Base-by-base conservation (phyloP, 2,113 vertebrate species). In the Brachionichthys hirsutus region DNA sequence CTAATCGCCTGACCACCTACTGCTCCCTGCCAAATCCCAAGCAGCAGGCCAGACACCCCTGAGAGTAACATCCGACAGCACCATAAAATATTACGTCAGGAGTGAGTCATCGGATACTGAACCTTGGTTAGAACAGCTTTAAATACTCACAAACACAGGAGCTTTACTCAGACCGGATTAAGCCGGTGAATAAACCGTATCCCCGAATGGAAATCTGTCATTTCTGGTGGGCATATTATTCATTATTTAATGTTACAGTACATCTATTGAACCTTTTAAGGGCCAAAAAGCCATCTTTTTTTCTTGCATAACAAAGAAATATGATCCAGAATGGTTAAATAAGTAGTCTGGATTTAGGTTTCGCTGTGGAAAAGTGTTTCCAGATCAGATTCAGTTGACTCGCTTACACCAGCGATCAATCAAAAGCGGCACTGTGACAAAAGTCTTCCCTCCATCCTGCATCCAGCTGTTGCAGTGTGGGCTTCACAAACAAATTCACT, bases 1-100 rank as follows among this genome's bases (percentile, higher is more conserved):
- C 86, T 88, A 88, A 90, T 88, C 75, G 81, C 73, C 71, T 73
- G 81, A 82, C 82, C 82, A 74, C 87, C 83, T 81, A 78, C 69
- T 19, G 66, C 67, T 80, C 84, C 47, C 40, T 78, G 83, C 76
- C 84, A 85, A 88, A 81, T 78, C 78, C 80, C 42, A 43, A 75
- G 72, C 65, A 79, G 74, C 64, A 80, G 70, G 55, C 77, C 77
- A 75, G 79, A 76, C 69, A 77, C 71, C 62, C 76, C 60, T 67
- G 67, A 81, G 82, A 79, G 77, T 65, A 69, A 73, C 81, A 76
- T 86, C 73, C 75, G 57, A 78, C 67, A 80, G 66, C 65, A 73
- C 77, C 68, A 51, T 85, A 81, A 89, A 87, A 87, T 78, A 81
- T 85, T 82, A 84, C 78, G 58, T 88, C 86, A 85, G 61, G 67